Evolutionary conservation across 2,113 vertebrate genomes (phyloP).

Genomic region (Hyaena hyaena): DNA sequence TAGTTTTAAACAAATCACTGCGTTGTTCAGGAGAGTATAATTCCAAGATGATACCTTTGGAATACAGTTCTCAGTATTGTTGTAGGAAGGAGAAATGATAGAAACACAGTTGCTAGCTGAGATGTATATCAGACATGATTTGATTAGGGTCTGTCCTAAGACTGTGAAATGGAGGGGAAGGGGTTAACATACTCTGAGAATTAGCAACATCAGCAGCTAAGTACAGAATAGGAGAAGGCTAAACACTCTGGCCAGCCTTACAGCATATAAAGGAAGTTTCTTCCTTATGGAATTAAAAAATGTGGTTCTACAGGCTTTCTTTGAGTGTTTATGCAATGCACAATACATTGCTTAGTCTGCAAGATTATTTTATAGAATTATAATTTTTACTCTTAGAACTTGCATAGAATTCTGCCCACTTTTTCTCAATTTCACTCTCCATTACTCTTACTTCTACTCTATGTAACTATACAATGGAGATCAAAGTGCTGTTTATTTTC

Average conservation of each 20-base stretch:
- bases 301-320: conserved; percentile 5
- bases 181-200: background rate
- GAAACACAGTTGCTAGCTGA: background rate
- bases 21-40: background rate
- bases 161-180: background rate
- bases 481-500: background rate
- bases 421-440: conserved; percentile 65
- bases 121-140: background rate
- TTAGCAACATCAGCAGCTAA: background rate
- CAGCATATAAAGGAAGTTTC: background rate
- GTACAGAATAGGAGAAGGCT: background rate
- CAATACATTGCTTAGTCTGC: conserved; percentile 51
- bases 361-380: conserved; percentile 57
- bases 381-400: conserved; percentile 55
- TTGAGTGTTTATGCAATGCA: background rate
- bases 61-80: background rate
- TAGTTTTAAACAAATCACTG: background rate
- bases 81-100: background rate
- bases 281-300: conserved; percentile 25
- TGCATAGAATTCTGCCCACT: conserved; percentile 54
- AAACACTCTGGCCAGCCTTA: background rate
- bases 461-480: conserved; percentile 13
- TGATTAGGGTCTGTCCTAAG: background rate
- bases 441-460: conserved; percentile 39
- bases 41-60: background rate